Evolutionary conservation across 2,113 vertebrate species (phyloP).

Genomic region (Calidris pugnax): DNA sequence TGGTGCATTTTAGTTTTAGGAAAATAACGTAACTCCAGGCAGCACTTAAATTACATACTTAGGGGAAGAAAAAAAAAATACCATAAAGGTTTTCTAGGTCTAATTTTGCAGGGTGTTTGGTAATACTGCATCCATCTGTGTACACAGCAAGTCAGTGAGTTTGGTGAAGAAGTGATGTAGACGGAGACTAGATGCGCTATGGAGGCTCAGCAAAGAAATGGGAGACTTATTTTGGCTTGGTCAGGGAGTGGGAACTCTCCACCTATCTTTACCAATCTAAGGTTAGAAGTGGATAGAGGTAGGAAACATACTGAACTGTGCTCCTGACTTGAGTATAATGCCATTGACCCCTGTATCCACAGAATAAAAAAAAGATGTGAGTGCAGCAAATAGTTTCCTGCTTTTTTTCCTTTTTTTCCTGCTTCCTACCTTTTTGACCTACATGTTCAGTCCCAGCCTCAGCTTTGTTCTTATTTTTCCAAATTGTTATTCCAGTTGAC

Average conservation of each 20-base stretch:
- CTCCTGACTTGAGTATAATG: fast-evolving
- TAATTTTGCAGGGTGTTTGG: not conserved
- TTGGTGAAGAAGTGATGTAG: fast-evolving
- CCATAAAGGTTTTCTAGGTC: not conserved
- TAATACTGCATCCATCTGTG: not conserved
- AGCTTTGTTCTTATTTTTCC: not conserved
- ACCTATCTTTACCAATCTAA: not conserved
- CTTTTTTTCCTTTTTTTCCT: too few species aligned
- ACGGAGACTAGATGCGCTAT: not conserved
- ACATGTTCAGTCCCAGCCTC: not conserved
- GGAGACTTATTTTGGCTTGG: not conserved
- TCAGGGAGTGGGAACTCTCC: not conserved
- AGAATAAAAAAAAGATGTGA: not conserved
- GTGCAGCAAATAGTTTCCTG: not conserved
- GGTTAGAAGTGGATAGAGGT: not conserved
- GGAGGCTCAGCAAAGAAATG: not conserved
- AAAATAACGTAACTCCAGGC: not conserved
- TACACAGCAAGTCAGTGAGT: not conserved
- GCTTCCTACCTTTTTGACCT: not conserved
- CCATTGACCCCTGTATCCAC: too few species aligned
- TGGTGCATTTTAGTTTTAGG: fast-evolving
- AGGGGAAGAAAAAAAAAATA: too few species aligned
- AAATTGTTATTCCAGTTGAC: not conserved
- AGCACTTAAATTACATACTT: not conserved
- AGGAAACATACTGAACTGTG: not conserved